phyloP scores from a whole-genome alignment of 2,797 vertebrate genomes.

The Thamnophis elegans region DNA sequence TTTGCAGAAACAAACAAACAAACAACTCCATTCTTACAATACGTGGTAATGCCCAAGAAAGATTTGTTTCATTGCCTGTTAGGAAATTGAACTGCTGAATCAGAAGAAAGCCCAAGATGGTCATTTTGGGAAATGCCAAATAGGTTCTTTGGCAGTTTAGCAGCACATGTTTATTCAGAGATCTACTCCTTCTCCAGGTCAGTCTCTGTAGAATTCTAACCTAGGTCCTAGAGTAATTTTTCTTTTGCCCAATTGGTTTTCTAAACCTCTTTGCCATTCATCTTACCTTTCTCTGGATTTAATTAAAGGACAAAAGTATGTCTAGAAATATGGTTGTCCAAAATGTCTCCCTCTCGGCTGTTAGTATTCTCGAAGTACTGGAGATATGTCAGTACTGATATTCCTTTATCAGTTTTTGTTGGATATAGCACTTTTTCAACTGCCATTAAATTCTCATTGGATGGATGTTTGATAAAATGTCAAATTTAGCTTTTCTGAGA shows the following conservation, averaged over 20 bases:
- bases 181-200: neutral
- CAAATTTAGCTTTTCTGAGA: neutral
- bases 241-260: neutral
- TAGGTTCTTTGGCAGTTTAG: neutral
- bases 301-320: slow-evolving; percentile 30
- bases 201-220: neutral
- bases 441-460: neutral
- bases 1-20: neutral
- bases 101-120: neutral
- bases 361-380: neutral
- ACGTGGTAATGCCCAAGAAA: accelerated
- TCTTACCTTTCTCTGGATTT: slow-evolving; percentile 29
- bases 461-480: neutral
- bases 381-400: neutral
- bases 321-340: slow-evolving; percentile 25
- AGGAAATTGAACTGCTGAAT: neutral
- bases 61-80: neutral
- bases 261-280: slow-evolving; percentile 11
- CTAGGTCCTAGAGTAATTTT: accelerated
- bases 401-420: neutral
- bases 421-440: neutral
- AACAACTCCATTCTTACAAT: neutral
- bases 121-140: neutral
- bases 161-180: neutral
- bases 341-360: neutral